Conservation (phyloP, 2,113 vertebrate genomes). For the Cnemophilus loriae region DNA sequence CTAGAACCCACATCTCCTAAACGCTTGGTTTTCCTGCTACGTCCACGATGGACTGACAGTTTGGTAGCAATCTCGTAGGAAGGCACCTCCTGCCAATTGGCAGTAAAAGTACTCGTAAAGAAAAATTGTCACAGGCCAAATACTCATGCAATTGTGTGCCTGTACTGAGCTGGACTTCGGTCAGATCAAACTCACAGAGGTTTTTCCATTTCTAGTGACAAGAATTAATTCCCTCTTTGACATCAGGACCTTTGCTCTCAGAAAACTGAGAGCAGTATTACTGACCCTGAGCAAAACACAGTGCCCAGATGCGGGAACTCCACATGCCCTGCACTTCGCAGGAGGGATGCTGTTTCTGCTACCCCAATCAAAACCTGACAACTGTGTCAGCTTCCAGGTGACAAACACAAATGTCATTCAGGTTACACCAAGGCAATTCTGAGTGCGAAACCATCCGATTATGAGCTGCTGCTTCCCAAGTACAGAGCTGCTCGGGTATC, state of each 20-base stretch:
- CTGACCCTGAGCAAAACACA: not conserved
- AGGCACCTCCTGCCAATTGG: not conserved
- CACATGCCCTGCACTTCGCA: not conserved
- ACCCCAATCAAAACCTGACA: not conserved
- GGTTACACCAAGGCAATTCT: not conserved
- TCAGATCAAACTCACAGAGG: not conserved
- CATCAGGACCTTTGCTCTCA: not conserved
- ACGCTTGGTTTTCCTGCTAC: not conserved
- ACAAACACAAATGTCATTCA: not conserved
- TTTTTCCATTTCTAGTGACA: not conserved
- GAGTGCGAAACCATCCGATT: not conserved
- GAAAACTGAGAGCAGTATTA: not conserved
- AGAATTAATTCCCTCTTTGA: not conserved
- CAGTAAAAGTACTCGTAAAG: not conserved
- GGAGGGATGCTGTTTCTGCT: not conserved
- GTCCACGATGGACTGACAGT: not conserved
- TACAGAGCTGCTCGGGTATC: not conserved
- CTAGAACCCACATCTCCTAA: not conserved
- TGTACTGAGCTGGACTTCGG: not conserved
- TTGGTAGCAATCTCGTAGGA: not conserved
- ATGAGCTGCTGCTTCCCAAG: not conserved
- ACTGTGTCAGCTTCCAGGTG: not conserved
- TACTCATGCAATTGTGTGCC: not conserved
- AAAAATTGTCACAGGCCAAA: not conserved
- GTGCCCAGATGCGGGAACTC: not conserved